A percentile compares a stretch with the other conserved stretches of the same genome.
Evolutionary conservation across 1,140 invertebrate species (phyloP).

Genomic region (Idris sp.): DNA sequence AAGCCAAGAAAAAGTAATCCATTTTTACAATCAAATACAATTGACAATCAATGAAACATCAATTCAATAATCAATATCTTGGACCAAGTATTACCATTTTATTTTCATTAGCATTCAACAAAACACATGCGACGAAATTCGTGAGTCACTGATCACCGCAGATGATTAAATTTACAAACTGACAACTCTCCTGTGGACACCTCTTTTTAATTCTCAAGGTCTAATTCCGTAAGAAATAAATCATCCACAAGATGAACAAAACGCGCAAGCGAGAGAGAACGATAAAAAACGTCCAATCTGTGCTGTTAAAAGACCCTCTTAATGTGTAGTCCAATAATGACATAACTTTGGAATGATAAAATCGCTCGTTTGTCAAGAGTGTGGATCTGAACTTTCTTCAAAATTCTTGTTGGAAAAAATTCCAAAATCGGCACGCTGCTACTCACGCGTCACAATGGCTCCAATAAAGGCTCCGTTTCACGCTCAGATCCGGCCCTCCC

Average conservation of each 20-base stretch:
- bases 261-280: too few relatives aligned
- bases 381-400: slow-evolving; percentile 49
- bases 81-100: too few relatives aligned
- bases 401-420: slow-evolving; percentile 60
- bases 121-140: too few relatives aligned
- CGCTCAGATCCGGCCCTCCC: slow-evolving; percentile 66
- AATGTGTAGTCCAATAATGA: slow-evolving; percentile 40
- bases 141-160: too few relatives aligned
- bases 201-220: slow-evolving; percentile 28
- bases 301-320: slow-evolving; percentile 33
- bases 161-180: slow-evolving; percentile 39
- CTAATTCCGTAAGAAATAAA: slow-evolving; percentile 29
- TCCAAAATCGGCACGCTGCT: slow-evolving; percentile 61
- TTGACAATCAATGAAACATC: too few relatives aligned
- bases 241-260: slow-evolving; percentile 15
- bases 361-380: slow-evolving; percentile 51
- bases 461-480: slow-evolving; percentile 71
- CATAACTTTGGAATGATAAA: slow-evolving; percentile 53
- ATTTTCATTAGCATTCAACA: too few relatives aligned
- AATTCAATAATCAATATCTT: too few relatives aligned
- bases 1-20: too few relatives aligned
- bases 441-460: slow-evolving; percentile 70
- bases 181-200: slow-evolving; percentile 4
- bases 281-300: too few relatives aligned
- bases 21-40: too few relatives aligned